Evolutionary conservation across 2,113 vertebrate species (phyloP).

Genomic region (Dasypus novemcinctus): DNA sequence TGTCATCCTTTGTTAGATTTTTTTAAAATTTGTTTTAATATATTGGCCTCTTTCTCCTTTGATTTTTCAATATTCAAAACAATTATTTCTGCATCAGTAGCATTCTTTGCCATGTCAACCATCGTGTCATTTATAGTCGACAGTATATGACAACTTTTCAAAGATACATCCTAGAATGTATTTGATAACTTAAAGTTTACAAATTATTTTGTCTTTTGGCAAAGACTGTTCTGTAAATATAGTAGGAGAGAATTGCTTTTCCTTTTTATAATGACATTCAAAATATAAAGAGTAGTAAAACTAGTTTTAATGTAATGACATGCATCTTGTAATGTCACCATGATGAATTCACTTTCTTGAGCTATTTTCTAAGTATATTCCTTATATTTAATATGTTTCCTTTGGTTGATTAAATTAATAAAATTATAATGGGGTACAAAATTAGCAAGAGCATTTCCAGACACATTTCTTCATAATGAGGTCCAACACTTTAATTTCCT

Average conservation of each 20-base stretch:
- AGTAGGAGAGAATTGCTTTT: background rate
- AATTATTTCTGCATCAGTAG: conserved; percentile 61
- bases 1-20: conserved; percentile 25
- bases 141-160: conserved; percentile 11
- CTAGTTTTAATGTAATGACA: background rate
- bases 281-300: background rate
- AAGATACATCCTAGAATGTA: background rate
- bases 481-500: background rate
- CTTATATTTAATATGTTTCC: background rate
- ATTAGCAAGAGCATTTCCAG: background rate
- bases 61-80: conserved; percentile 48
- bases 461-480: background rate
- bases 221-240: conserved; percentile 24
- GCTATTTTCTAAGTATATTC: background rate
- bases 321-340: background rate
- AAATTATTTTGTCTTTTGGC: conserved; percentile 1
- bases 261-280: background rate
- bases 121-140: conserved; percentile 37
- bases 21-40: conserved; percentile 17
- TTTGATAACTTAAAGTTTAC: conserved; percentile 29
- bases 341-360: background rate
- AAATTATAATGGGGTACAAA: background rate
- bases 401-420: background rate
- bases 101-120: background rate
- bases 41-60: conserved; percentile 45